A percentile compares a stretch with the other conserved stretches of the same genome.
These are phyloP conservation scores for Eriocheir sinensis DNA, from an alignment of 1,140 invertebrate genomes.

Conservation along the genomic window DNA sequence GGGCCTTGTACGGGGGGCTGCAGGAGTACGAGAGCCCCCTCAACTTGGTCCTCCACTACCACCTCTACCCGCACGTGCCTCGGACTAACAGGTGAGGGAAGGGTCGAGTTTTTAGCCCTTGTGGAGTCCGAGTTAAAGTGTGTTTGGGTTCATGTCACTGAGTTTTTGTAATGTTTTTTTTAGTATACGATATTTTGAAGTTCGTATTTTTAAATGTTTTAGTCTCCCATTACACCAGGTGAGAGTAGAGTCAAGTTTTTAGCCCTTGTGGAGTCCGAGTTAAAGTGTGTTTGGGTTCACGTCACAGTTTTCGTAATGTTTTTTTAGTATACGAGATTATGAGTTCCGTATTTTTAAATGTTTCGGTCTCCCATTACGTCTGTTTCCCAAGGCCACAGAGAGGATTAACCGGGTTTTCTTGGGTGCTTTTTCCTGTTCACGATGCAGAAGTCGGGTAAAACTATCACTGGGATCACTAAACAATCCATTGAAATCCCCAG, in stretches of 20 bases:
- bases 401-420: too few species aligned
- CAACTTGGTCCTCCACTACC: slow-evolving; percentile 91
- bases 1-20: slow-evolving; percentile 84
- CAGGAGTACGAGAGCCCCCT: slow-evolving; percentile 86
- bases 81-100: slow-evolving; percentile 71
- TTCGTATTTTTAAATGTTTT: neutral
- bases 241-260: too few species aligned
- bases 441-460: too few species aligned
- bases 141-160: neutral
- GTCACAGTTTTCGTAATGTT: neutral
- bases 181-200: neutral
- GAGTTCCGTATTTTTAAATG: neutral
- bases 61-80: slow-evolving; percentile 86
- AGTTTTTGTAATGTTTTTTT: neutral
- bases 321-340: neutral
- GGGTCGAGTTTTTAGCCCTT: too few species aligned
- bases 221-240: too few species aligned
- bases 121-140: too few species aligned
- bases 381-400: too few species aligned
- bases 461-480: too few species aligned
- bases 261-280: too few species aligned
- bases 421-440: too few species aligned
- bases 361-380: too few species aligned
- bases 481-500: too few species aligned
- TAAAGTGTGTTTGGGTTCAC: neutral